Evolutionary conservation across 2,113 vertebrate species (phyloP).

Genomic region (Piaya cayana): DNA sequence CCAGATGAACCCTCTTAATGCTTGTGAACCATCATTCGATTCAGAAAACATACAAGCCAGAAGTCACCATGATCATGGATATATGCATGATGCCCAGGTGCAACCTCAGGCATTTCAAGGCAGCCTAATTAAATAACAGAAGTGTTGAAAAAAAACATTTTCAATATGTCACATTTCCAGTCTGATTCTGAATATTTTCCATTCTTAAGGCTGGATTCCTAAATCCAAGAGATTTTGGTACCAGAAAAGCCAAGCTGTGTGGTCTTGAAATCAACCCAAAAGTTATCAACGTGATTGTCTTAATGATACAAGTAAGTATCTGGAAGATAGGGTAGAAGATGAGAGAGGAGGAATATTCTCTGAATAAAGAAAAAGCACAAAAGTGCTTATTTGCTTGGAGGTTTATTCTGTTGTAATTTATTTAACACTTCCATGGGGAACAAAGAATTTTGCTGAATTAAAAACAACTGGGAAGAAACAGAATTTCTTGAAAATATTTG

Average conservation of each 20-base stretch:
- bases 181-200: not conserved
- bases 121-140: not conserved
- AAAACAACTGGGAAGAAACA: not conserved
- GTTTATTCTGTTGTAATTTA: not conserved
- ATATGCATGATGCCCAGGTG: not conserved
- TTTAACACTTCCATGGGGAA: not conserved
- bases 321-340: not conserved
- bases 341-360: not conserved
- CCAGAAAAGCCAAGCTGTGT: not conserved
- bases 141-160: not conserved
- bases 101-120: not conserved
- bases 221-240: not conserved
- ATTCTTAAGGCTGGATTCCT: not conserved
- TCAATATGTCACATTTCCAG: not conserved
- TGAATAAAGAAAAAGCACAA: not conserved
- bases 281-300: not conserved
- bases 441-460: not conserved
- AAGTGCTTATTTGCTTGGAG: not conserved
- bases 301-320: not conserved
- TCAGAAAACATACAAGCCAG: not conserved
- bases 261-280: not conserved
- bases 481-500: not conserved
- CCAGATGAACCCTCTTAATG: not conserved
- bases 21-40: not conserved
- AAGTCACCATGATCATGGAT: not conserved